These are phyloP conservation scores for Cyclopterus lumpus DNA, from an alignment of 2,797 vertebrate genomes.

Conservation along the genomic window DNA sequence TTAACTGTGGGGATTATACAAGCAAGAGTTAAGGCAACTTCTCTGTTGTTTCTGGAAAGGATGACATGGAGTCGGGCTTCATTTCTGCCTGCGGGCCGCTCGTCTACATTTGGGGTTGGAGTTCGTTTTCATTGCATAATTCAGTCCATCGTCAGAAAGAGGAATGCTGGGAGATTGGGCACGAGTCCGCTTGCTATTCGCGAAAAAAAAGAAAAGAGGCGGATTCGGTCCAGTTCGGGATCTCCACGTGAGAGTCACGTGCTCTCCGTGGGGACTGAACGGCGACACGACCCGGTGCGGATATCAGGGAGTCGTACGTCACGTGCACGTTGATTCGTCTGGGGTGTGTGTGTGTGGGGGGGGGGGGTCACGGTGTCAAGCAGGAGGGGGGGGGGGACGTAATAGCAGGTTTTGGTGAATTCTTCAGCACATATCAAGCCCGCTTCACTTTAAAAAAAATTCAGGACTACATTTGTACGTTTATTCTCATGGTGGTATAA, in stretches of 20 bases:
- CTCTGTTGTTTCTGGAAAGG: slow-evolving; percentile 81
- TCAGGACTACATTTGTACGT: neutral
- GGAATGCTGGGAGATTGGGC: slow-evolving; percentile 74
- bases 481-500: slow-evolving; percentile 11
- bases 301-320: neutral
- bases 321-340: slow-evolving; percentile 30
- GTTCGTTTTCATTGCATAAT: slow-evolving; percentile 83
- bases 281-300: too few relatives aligned
- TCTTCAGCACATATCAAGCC: slow-evolving; percentile 3
- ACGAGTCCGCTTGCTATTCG: slow-evolving; percentile 53
- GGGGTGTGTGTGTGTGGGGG: slow-evolving; percentile 22
- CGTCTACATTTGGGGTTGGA: slow-evolving; percentile 61
- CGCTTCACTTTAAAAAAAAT: too few relatives aligned
- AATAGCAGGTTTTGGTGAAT: slow-evolving; percentile 14
- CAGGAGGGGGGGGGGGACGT: slow-evolving; percentile 25
- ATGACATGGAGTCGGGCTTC: slow-evolving; percentile 72
- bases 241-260: slow-evolving; percentile 27
- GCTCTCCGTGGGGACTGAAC: slow-evolving; percentile 5
- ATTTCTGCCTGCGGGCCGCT: slow-evolving; percentile 58
- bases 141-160: slow-evolving; percentile 71
- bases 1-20: slow-evolving; percentile 83
- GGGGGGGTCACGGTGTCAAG: slow-evolving; percentile 18
- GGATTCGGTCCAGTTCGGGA: slow-evolving; percentile 42
- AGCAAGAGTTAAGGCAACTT: slow-evolving; percentile 89
- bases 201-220: slow-evolving; percentile 20